These are phyloP conservation scores for Lepidotrigona ventralis DNA, from an alignment of 1,140 invertebrate species.

Conservation along the genomic window DNA sequence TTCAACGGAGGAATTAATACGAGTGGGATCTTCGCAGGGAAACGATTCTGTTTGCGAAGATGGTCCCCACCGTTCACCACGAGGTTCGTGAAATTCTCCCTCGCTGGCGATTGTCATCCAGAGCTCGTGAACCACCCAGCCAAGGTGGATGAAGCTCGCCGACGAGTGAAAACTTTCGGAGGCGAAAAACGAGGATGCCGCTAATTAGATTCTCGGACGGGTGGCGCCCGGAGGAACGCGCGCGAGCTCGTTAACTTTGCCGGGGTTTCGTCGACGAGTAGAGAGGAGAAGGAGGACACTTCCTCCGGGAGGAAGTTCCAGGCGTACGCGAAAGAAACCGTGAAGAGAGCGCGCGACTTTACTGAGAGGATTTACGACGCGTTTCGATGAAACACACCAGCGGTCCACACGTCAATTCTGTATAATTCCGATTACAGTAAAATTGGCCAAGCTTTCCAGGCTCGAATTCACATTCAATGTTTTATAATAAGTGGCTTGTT, in stretches of 20 bases:
- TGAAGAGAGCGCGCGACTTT: neutral
- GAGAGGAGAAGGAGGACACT: neutral
- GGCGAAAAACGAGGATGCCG: constrained; percentile 50
- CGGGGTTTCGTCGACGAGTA: constrained; percentile 47
- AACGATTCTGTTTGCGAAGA: neutral
- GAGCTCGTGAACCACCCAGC: neutral
- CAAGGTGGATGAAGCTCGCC: constrained; percentile 40
- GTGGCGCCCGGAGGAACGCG: constrained; percentile 54
- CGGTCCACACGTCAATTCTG: no score
- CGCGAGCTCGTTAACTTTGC: constrained; percentile 55
- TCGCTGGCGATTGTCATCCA: neutral
- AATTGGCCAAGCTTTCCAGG: no score
- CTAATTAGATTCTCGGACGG: constrained; percentile 64
- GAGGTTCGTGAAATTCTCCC: constrained; percentile 4
- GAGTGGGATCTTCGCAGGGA: neutral
- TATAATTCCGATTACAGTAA: no score
- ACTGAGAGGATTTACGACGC: neutral
- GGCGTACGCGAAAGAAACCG: neutral
- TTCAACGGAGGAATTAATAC: constrained; percentile 19
- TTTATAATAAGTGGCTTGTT: no score
- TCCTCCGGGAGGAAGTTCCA: neutral
- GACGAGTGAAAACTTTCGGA: constrained; percentile 36
- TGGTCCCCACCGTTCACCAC: neutral
- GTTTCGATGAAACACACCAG: neutral
- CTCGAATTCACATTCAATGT: no score